Conservation (phyloP, 2,888 invertebrate genomes). For the Eupithecia abbreviata region DNA sequence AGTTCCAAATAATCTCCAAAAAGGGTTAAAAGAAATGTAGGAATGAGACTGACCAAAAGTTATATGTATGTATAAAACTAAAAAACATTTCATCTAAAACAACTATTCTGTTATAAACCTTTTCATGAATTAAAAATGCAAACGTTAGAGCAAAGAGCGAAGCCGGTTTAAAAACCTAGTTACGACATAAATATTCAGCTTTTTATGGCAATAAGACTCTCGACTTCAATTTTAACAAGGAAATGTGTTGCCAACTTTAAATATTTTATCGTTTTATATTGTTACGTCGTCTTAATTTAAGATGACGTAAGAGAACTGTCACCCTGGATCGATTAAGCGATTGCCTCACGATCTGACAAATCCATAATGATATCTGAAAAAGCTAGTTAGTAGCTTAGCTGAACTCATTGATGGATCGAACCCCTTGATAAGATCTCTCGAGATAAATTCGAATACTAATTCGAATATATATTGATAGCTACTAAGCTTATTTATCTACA, state of each 20-base stretch:
- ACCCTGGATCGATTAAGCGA: not conserved
- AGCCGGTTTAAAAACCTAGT: not conserved
- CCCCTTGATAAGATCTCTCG: not conserved
- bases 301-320: not conserved
- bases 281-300: not conserved
- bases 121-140: not conserved
- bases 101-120: not conserved
- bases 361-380: not conserved
- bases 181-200: not conserved
- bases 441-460: too few relatives aligned
- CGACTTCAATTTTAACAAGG: not conserved
- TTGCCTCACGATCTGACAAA: not conserved
- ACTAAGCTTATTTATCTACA: too few relatives aligned
- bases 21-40: not conserved
- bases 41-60: not conserved
- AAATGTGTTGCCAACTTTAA: not conserved
- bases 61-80: not conserved
- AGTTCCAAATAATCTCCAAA: not conserved
- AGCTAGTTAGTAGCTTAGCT: not conserved
- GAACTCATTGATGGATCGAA: not conserved
- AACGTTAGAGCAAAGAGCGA: not conserved
- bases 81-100: not conserved
- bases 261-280: not conserved
- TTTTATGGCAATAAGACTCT: not conserved
- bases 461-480: too few relatives aligned